phyloP scores from a whole-genome alignment of 1,140 invertebrate species.

The Matsumurasca onukii region DNA sequence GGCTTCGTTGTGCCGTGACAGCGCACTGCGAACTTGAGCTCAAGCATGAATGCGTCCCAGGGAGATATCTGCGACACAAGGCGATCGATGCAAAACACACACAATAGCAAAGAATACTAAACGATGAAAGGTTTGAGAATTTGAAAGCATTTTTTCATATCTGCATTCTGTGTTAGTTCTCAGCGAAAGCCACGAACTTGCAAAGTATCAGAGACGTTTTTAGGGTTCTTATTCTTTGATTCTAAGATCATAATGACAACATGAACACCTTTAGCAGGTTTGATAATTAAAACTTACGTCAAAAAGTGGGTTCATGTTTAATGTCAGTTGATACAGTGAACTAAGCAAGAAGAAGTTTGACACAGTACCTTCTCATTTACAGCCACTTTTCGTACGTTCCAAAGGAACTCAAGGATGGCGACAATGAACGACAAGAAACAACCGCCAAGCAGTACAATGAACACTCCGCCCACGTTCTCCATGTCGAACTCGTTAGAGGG shows the following conservation, averaged over 20 bases:
- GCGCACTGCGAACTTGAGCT: conserved; percentile 72
- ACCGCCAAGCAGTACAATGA: conserved; percentile 77
- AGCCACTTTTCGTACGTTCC: conserved; percentile 77
- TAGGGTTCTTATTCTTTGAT: too few relatives aligned
- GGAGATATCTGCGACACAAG: conserved; percentile 72
- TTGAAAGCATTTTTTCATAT: too few relatives aligned
- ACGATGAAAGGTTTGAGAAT: not conserved
- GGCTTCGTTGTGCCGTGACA: conserved; percentile 67
- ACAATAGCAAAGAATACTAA: too few relatives aligned
- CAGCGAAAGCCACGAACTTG: not conserved
- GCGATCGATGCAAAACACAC: too few relatives aligned
- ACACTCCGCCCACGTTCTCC: conserved; percentile 87
- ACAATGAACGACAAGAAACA: conserved; percentile 63
- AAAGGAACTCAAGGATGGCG: conserved; percentile 75
- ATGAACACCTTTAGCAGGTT: too few relatives aligned
- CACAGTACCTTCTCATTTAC: conserved; percentile 69
- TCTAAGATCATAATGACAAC: too few relatives aligned
- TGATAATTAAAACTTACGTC: too few relatives aligned
- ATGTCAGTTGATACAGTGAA: too few relatives aligned
- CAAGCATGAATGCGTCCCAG: conserved; percentile 65
- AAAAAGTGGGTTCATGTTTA: too few relatives aligned
- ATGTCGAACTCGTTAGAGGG: conserved; percentile 63
- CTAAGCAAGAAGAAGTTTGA: too few relatives aligned
- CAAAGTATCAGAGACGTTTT: not conserved
- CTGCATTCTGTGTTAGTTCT: not conserved